Percentiles rank a stretch among this genome's conserved stretches.
Evolutionary conservation across 2,797 vertebrate species (phyloP).

Genomic region (Smutsia gigantea): DNA sequence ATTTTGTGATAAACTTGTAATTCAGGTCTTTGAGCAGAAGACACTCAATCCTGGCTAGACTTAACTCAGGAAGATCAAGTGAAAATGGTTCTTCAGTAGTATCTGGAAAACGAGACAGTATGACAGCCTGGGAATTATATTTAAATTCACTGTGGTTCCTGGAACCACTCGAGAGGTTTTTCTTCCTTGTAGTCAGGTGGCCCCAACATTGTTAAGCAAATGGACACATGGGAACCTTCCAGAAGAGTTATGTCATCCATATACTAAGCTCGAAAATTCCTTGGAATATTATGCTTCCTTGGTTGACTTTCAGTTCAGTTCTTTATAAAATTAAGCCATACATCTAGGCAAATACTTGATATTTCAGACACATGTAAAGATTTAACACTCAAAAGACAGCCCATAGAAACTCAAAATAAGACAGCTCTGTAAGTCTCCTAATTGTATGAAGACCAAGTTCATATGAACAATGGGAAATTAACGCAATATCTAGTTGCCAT

Average conservation of each 20-base stretch:
- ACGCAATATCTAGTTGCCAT: not conserved
- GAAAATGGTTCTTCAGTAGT: not conserved
- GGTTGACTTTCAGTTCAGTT: not conserved
- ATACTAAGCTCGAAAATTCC: not conserved
- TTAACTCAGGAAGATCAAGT: not conserved
- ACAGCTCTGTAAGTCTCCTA: conserved; percentile 20
- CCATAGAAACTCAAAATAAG: not conserved
- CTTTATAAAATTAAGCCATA: not conserved
- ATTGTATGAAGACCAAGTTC: not conserved
- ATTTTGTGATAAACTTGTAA: not conserved
- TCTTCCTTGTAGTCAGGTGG: not conserved
- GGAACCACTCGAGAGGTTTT: not conserved
- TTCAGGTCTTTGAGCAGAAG: not conserved
- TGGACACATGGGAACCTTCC: not conserved
- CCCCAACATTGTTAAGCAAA: not conserved
- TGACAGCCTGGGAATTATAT: not conserved
- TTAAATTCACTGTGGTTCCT: not conserved
- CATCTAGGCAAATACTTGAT: not conserved
- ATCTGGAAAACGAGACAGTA: conserved; percentile 4
- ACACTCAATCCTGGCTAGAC: not conserved
- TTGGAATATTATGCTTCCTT: not conserved
- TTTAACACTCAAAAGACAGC: not conserved
- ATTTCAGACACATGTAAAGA: not conserved
- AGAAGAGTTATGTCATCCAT: not conserved
- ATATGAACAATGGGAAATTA: not conserved